Evolutionary conservation across 2,797 vertebrate species (phyloP), one percentile per base, ranked within the genome.

Genomic region (Silurus lanzhouensis): DNA sequence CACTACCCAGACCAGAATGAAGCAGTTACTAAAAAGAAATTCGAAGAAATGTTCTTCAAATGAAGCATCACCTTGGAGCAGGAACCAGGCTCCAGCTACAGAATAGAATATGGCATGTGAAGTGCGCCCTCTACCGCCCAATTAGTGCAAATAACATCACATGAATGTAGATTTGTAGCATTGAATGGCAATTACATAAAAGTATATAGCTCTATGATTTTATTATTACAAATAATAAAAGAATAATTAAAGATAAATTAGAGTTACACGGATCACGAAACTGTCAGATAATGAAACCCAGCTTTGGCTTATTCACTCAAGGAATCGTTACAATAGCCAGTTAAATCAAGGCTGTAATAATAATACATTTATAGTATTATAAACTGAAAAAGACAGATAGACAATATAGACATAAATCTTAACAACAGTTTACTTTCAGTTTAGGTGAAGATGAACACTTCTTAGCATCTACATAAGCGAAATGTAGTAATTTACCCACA

Each of bases 101-200:
- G 48, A 76, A 13, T 20, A 76, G 52, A 76, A 66, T 83, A 77
- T 3, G 12, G 5, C 12, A 6, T 67, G 57, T 74, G 20, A 60
- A 15, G 52, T 12, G 81, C 83, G 63, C 84, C 87, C 85, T 64
- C 89, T 88, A 77, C 81, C 67, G 85, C 70, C 27, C 0, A 87
- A 48, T 3, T 3, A 55, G 38, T 46, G 76, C 17, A 46, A 0
- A 66, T 57, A 71, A 76, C n/a, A 48, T 17, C 6, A 14, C 15
- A 76, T 27, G 12, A 7, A 52, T 80, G 25, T 55, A 46, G 20
- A 6, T 19, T 66, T 82, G 48, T 15, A 81, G 14, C 78, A 67
- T 9, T 2, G 19, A 10, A 64, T 5, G 27, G 22, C n/a, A 81
- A 46, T 20, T 46, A 38, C 8, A 60, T 7, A 15, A 46, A 44